phyloP scores from a whole-genome alignment of 2,797 vertebrate species.

The Sebastes alutus region DNA sequence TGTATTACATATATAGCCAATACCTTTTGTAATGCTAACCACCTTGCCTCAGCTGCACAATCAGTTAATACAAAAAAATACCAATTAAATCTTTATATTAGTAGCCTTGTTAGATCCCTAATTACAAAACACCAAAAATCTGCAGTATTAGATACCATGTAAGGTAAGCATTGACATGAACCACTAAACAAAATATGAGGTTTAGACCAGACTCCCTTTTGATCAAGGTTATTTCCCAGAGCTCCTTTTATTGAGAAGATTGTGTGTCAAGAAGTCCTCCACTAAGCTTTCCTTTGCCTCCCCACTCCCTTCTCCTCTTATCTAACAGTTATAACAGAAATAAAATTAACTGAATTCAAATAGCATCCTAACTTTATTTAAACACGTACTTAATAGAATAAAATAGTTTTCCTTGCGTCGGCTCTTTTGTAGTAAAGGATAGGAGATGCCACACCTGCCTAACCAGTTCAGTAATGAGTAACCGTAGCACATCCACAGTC shows the following conservation, averaged over 20 bases:
- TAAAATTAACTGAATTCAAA: neutral
- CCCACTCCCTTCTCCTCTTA: neutral
- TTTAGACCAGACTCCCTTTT: neutral
- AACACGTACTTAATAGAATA: neutral
- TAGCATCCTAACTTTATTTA: neutral
- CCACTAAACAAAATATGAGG: neutral
- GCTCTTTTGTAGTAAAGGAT: neutral
- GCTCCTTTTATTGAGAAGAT: neutral
- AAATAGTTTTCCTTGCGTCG: neutral
- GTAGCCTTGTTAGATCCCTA: neutral
- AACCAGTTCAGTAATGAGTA: constrained; percentile 19
- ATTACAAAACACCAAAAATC: neutral
- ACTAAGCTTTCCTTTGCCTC: neutral
- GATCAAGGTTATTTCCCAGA: neutral
- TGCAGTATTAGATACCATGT: neutral
- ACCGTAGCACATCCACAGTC: too few relatives aligned
- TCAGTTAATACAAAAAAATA: neutral
- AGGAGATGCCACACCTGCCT: neutral
- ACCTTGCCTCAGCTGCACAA: neutral
- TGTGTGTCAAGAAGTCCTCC: neutral
- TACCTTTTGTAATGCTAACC: neutral
- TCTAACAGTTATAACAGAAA: too few relatives aligned
- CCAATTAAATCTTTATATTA: neutral
- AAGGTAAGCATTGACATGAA: neutral
- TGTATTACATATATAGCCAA: neutral